Evolutionary conservation across 2,113 vertebrate genomes (phyloP).

Genomic region (Tyto alba): DNA sequence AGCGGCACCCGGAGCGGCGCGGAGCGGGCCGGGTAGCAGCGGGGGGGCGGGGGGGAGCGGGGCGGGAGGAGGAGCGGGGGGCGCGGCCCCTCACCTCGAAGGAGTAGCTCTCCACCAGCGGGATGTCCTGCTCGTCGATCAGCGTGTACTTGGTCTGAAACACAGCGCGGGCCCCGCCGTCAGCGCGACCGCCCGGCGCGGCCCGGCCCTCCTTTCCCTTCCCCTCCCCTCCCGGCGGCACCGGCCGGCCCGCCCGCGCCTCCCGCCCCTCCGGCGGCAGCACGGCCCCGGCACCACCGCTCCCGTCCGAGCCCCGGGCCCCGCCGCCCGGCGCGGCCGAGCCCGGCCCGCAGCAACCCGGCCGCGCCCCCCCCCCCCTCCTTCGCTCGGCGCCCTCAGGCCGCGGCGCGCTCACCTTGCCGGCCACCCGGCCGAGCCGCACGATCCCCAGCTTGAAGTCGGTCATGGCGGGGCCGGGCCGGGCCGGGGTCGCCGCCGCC

Average conservation of each 20-base stretch:
- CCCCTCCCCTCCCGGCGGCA: background rate
- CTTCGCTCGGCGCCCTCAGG: background rate
- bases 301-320: background rate
- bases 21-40: too few species aligned
- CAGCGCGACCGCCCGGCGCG: background rate
- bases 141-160: conserved; percentile 95
- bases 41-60: accelerated
- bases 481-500: background rate
- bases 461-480: conserved; percentile 79
- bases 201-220: background rate
- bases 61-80: background rate
- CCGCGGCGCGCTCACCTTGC: conserved; percentile 84
- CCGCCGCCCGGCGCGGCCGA: background rate
- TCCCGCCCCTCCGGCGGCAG: background rate
- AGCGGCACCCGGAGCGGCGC: too few species aligned
- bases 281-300: background rate
- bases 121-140: conserved; percentile 97
- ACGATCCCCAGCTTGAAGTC: conserved; percentile 96
- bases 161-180: background rate
- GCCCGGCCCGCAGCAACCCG: background rate
- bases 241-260: background rate
- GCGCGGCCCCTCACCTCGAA: conserved; percentile 84
- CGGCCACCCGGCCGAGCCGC: conserved; percentile 94
- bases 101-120: conserved; percentile 95
- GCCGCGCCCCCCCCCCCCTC: background rate